Evolutionary conservation across 2,888 invertebrate species (phyloP).

Genomic region (Ametastegia equiseti): DNA sequence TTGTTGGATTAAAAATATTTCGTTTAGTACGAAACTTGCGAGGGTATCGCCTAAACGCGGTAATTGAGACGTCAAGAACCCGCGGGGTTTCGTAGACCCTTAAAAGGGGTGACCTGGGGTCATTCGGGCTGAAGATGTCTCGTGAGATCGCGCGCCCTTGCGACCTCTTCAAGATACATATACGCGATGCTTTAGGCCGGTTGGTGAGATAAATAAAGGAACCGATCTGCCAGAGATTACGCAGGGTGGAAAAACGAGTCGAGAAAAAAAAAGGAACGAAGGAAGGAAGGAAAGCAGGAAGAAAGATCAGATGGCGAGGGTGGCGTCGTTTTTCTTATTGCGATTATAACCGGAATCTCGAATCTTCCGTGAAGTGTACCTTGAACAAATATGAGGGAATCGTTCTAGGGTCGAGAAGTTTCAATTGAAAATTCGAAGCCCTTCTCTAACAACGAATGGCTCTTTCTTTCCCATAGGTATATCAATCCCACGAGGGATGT

Average conservation of each 20-base stretch:
- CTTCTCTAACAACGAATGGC: constrained; percentile 9
- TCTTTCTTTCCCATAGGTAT: neutral
- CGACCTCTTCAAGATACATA: constrained; percentile 18
- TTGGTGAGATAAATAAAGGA: constrained; percentile 25
- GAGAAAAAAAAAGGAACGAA: too few relatives aligned
- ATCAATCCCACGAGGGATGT: neutral
- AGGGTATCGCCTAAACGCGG: constrained; percentile 33
- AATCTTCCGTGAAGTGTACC: constrained; percentile 19
- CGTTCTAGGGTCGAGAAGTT: constrained; percentile 14
- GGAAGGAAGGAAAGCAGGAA: too few relatives aligned
- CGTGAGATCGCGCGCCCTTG: neutral
- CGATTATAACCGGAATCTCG: constrained; percentile 3
- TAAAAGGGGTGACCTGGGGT: constrained; percentile 35
- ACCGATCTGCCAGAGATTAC: constrained; percentile 16
- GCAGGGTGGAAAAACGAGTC: neutral
- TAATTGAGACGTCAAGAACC: constrained; percentile 30
- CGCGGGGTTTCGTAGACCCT: constrained; percentile 30
- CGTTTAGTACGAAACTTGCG: constrained; percentile 23
- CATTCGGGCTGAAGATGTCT: constrained; percentile 36
- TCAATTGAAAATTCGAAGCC: constrained; percentile 25
- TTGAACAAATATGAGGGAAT: constrained; percentile 22
- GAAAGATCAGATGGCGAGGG: neutral
- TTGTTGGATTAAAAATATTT: constrained; percentile 38
- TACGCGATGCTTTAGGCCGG: neutral
- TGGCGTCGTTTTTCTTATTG: neutral